phyloP scores from a whole-genome alignment of 2,113 vertebrate genomes.

The Gymnogyps californianus region DNA sequence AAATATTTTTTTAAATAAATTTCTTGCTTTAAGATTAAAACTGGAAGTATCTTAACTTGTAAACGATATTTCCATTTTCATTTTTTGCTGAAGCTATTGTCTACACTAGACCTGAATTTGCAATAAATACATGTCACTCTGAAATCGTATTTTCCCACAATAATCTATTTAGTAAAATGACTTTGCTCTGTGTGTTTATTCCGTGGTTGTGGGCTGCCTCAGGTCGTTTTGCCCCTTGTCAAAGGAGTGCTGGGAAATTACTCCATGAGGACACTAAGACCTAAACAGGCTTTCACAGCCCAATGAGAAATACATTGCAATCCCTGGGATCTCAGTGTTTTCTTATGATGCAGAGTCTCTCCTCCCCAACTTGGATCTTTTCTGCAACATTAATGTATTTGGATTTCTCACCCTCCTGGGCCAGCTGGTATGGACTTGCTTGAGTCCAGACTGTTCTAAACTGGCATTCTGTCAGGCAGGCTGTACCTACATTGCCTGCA shows the following conservation, averaged over 20 bases:
- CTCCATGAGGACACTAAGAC: not conserved
- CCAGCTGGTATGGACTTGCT: not conserved
- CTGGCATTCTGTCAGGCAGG: not conserved
- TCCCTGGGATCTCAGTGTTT: not conserved
- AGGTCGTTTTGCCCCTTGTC: not conserved
- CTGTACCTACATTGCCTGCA: not conserved
- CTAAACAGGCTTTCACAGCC: not conserved
- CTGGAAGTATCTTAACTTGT: not conserved
- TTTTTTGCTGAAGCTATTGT: not conserved
- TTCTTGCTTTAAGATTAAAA: not conserved
- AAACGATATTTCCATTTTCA: not conserved
- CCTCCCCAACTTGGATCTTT: not conserved
- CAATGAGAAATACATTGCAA: not conserved
- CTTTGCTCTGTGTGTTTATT: not conserved
- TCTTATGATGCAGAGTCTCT: not conserved
- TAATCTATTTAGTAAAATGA: not conserved
- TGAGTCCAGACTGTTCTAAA: not conserved
- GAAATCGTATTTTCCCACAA: not conserved
- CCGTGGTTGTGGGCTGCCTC: not conserved
- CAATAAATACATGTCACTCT: not conserved
- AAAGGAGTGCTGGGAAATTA: not conserved
- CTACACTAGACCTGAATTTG: not conserved
- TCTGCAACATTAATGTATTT: accelerated
- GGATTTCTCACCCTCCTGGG: not conserved
- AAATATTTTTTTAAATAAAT: not conserved